phyloP scores from a whole-genome alignment of 2,797 vertebrate genomes.

The Sebastes kiyomatsui region DNA sequence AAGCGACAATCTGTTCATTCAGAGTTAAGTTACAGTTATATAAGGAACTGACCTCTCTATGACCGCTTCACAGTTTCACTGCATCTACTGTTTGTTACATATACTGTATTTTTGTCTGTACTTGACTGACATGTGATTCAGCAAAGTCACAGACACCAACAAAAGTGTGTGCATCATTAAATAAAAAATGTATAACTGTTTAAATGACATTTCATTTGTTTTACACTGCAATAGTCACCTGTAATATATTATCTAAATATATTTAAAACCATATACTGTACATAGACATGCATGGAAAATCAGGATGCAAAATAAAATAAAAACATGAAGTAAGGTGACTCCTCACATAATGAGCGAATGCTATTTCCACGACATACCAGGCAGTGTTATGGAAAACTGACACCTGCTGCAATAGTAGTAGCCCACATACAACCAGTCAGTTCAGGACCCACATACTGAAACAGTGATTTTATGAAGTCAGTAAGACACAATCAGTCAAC shows the following conservation, averaged over 20 bases:
- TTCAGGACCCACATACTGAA: neutral
- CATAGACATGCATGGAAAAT: neutral
- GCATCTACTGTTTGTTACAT: neutral
- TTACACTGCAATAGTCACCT: neutral
- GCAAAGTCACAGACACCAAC: neutral
- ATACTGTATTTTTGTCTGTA: neutral
- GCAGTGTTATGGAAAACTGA: constrained; percentile 7
- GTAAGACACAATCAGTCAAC: neutral
- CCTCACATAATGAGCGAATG: neutral
- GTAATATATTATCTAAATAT: neutral
- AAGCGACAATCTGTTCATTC: constrained; percentile 49
- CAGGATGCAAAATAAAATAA: neutral
- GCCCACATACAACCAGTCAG: neutral
- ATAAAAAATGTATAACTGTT: neutral
- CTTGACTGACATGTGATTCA: neutral
- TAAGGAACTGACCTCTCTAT: constrained; percentile 28
- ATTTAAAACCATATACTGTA: neutral
- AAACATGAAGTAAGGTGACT: neutral
- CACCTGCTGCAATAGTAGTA: neutral
- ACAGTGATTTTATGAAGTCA: neutral
- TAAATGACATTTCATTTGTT: neutral
- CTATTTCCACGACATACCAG: neutral
- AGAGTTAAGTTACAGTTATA: constrained; percentile 39
- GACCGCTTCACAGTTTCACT: neutral
- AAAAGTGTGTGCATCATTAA: neutral